Evolutionary conservation across 92 coral and sea anemone genomes (phyloP).

Genomic region (Palythoa caribaeorum): DNA sequence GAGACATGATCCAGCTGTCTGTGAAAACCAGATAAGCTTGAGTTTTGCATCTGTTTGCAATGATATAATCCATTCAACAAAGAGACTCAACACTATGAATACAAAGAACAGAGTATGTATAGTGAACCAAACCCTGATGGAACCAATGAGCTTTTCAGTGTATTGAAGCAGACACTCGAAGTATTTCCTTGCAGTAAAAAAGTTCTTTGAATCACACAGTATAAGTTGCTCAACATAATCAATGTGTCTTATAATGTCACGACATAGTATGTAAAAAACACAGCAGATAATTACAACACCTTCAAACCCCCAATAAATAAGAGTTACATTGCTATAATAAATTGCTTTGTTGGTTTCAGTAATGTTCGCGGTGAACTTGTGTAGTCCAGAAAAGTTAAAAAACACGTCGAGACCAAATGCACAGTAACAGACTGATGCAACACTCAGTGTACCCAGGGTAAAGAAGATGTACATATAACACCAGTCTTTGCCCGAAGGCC

Average conservation of each 20-base stretch:
- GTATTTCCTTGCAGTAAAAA: slow-evolving; percentile 62
- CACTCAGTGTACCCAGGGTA: slow-evolving; percentile 51
- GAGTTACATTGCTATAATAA: slow-evolving; percentile 46
- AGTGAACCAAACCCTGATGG: slow-evolving; percentile 66
- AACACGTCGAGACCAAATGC: slow-evolving; percentile 59
- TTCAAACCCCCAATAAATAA: slow-evolving; percentile 64
- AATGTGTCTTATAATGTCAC: slow-evolving; percentile 66
- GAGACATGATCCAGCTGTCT: slow-evolving; percentile 63
- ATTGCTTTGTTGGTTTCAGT: slow-evolving; percentile 37
- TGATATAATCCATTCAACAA: slow-evolving; percentile 57
- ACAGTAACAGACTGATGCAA: slow-evolving; percentile 47
- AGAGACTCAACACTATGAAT: slow-evolving; percentile 50
- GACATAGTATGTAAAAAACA: slow-evolving; percentile 67
- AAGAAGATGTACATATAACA: slow-evolving; percentile 50
- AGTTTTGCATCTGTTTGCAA: slow-evolving; percentile 26
- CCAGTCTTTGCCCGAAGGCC: slow-evolving; percentile 62
- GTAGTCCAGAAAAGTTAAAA: slow-evolving; percentile 64
- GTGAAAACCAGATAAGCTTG: slow-evolving; percentile 35
- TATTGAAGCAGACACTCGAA: slow-evolving; percentile 73
- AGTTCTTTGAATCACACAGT: slow-evolving; percentile 47
- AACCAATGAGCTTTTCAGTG: slow-evolving; percentile 54
- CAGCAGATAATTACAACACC: slow-evolving; percentile 66
- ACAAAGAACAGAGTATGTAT: slow-evolving; percentile 66
- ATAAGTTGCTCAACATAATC: slow-evolving; percentile 64
- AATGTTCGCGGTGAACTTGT: slow-evolving; percentile 59